Conservation (phyloP, 2,888 invertebrate genomes). For the Cantharis flavilabris region DNA sequence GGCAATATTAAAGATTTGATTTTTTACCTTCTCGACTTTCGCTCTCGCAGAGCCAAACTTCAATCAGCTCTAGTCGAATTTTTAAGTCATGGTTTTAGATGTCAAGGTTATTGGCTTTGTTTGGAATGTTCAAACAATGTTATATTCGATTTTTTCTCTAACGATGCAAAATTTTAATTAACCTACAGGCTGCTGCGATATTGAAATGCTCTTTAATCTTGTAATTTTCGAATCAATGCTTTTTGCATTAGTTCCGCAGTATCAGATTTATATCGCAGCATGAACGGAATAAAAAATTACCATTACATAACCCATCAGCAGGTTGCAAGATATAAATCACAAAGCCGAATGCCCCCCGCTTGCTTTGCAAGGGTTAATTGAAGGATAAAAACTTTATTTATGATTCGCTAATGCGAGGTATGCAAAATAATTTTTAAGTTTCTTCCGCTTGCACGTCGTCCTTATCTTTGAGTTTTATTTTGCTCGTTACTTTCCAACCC, state of each 20-base stretch:
- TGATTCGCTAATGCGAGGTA: not conserved
- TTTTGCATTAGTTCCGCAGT: not conserved
- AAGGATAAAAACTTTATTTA: constrained; percentile 23
- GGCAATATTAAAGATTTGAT: not conserved
- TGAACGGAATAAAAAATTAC: not conserved
- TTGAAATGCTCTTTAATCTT: not conserved
- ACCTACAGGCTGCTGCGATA: not conserved
- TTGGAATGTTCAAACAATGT: not conserved
- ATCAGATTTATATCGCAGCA: not conserved
- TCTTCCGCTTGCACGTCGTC: not conserved
- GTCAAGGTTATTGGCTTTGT: not conserved
- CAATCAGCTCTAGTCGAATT: not conserved
- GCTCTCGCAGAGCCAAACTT: not conserved
- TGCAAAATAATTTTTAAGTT: not conserved
- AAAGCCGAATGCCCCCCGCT: not conserved
- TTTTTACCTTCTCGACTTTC: not conserved
- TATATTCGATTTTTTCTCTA: not conserved
- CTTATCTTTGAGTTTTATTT: not conserved
- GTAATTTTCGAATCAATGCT: not conserved
- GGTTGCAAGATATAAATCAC: not conserved
- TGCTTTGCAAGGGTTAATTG: constrained; percentile 15
- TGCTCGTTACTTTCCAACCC: not conserved
- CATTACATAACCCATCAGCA: not conserved
- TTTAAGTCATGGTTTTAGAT: not conserved
- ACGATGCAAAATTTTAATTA: not conserved